Conservation (phyloP, 2,888 invertebrate genomes). For the Mystacides longicornis region DNA sequence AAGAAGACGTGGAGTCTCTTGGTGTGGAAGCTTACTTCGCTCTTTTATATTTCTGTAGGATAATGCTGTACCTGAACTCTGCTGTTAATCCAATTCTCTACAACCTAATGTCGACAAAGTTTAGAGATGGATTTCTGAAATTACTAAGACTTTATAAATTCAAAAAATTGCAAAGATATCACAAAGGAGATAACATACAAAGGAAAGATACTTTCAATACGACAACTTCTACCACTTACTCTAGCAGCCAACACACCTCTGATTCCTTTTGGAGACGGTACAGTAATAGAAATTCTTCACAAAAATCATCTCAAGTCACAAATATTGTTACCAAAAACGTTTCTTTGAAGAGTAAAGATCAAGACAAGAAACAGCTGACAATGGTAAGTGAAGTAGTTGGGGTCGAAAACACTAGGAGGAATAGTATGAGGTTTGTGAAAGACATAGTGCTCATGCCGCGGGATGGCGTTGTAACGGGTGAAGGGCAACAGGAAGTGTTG, state of each 20-base stretch:
- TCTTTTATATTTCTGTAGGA: conserved; percentile 75
- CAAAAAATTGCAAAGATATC: conserved; percentile 38
- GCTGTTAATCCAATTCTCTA: conserved; percentile 88
- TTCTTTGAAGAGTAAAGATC: conserved; percentile 9
- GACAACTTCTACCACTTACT: conserved; percentile 54
- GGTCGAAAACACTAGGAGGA: conserved; percentile 43
- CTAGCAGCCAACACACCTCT: conserved; percentile 51
- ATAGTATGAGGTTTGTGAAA: conserved; percentile 38
- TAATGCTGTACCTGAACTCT: conserved; percentile 85
- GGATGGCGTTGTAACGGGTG: conserved; percentile 10
- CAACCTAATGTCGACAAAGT: conserved; percentile 87
- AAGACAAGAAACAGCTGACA: conserved; percentile 7
- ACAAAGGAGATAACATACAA: conserved; percentile 46
- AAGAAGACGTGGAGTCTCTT: conserved; percentile 57
- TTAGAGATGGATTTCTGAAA: conserved; percentile 72
- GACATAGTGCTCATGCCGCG: conserved; percentile 23
- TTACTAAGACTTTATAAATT: conserved; percentile 38
- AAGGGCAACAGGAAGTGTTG: conserved; percentile 11
- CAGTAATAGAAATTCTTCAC: conserved; percentile 46
- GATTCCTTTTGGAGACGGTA: conserved; percentile 58
- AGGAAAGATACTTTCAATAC: conserved; percentile 60
- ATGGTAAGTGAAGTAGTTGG: conserved; percentile 41
- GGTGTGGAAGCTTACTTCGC: conserved; percentile 78
- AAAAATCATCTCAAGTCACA: conserved; percentile 22
- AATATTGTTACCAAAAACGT: conserved; percentile 17